Evolutionary conservation across 92 coral and sea anemone species (phyloP).

Genomic region (Palythoa grandis): DNA sequence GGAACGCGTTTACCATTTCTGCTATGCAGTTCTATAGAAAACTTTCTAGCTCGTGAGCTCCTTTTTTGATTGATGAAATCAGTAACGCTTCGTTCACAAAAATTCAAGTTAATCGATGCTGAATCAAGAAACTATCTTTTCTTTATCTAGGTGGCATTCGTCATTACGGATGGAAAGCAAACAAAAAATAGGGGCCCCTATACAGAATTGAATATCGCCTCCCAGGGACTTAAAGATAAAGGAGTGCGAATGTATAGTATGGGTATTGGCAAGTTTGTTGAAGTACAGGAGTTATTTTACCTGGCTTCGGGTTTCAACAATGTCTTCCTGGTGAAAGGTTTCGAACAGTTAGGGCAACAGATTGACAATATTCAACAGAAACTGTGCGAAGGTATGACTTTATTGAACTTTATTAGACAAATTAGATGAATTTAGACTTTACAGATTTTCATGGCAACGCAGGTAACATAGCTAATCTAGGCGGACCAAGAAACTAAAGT

Average conservation of each 20-base stretch:
- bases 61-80: too few species aligned
- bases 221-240: constrained; percentile 26
- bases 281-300: background rate
- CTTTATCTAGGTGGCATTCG: constrained; percentile 19
- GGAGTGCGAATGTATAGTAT: constrained; percentile 10
- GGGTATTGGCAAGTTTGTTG: constrained; percentile 14
- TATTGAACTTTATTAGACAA: too few species aligned
- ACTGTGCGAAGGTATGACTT: constrained; percentile 11
- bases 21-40: too few species aligned
- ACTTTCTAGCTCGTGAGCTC: too few species aligned
- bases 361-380: background rate
- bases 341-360: background rate
- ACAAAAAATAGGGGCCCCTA: constrained; percentile 4
- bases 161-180: constrained; percentile 38
- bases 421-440: too few species aligned
- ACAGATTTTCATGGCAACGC: too few species aligned
- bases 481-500: too few species aligned
- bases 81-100: too few species aligned
- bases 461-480: too few species aligned
- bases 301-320: background rate
- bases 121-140: background rate
- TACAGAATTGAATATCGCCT: constrained; percentile 8
- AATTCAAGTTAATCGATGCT: background rate
- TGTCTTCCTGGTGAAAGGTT: constrained; percentile 1
- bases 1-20: too few species aligned